Evolutionary conservation across 2,888 invertebrate species (phyloP), one percentile per base, ranked within the genome.

Genomic region (Drosophila pegasa): DNA sequence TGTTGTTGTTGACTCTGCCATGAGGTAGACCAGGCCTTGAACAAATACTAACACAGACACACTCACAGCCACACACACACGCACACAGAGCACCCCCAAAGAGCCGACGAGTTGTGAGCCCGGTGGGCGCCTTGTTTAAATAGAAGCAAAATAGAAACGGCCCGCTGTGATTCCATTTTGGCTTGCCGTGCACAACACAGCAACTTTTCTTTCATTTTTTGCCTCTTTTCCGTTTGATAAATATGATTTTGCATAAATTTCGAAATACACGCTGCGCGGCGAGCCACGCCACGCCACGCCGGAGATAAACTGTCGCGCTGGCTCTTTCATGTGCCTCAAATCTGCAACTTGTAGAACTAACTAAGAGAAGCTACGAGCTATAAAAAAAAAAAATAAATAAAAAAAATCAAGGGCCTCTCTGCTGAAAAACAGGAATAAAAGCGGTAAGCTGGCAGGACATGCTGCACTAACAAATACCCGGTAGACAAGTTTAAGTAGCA

Each of bases 141-240:
- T 65, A 71, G 71, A 58, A 64, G 55, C 69, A 66, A 73, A 64
- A 73, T 59, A 61, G 57, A 63, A 66, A 51, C 76, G 65, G 74
- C 85, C 86, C 80, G 89, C 89, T 82, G 85, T 82, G 89, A 89
- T 86, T 89, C 88, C 86, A 79, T 87, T 86, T 85, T 31, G 47
- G 54, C 55, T 70, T 68, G 58, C 68, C 65, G 62, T 66, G 55
- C 64, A 43, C 54, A 62, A 70, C 71, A 60, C 55, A 67, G 63
- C 50, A 65, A 70, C 58, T 61, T 66, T 79, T 81, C 18, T 16
- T 12, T 54, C 41, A 43, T n/a, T 29, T 43, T 60, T 41, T 20
- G 8, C 16, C 25, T 63, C 33, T 57, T 40, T 40, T 63, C 65
- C 69, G 51, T 59, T 75, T 84, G 71, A 71, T 80, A 79, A 87